Base-by-base conservation (phyloP, 2,113 vertebrate species). In the Cinclus mexicanus region DNA sequence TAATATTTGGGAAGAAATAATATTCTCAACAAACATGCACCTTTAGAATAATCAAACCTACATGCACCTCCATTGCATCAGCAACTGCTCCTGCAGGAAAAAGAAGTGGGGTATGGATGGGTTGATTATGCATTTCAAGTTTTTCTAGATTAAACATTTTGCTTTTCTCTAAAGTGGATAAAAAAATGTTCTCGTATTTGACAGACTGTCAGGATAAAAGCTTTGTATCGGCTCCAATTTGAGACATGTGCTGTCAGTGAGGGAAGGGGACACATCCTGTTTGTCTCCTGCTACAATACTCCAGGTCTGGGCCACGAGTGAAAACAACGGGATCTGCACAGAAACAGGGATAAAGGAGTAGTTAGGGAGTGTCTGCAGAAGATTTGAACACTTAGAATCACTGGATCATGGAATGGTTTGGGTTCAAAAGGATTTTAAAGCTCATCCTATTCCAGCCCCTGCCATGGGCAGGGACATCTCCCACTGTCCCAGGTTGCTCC, bases 121-220 rank as follows among this genome's bases (percentile, higher is more conserved):
- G 9, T 33, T 71, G 57, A 23, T 86, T 47, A 33, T 37, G 69
- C 16, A 37, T 46, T 91, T 91, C 72, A 69, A 61, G 50, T 35
- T 81, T 91, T 83, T 56, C 72, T 74, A 52, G 42, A 74, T 81
- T 56, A 93, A 91, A 93, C 50, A 89, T 89, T 94, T 89, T 87
- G 83, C 77, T 83, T 77, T 91, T 77, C 69, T 47, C 65, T 79
- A 4, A 91, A 93, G 52, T 21, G 39, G 70, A 83, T 92, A 46
- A 65, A 57, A 65, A 67, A 29, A 7, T 0, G 0, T 75, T 87
- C 55, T 81, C 65, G 26, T 7, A 37, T 72, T 91, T 95, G 77
- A 74, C 47, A 87, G 85, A 16, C 52, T 11, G n/a, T 25, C 80
- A 80, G 80, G 50, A 44, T 59, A 35, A 83, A 57, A 50, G 50